These are phyloP conservation scores for Cettia cetti DNA, from an alignment of 2,113 vertebrate species.

Conservation along the genomic window DNA sequence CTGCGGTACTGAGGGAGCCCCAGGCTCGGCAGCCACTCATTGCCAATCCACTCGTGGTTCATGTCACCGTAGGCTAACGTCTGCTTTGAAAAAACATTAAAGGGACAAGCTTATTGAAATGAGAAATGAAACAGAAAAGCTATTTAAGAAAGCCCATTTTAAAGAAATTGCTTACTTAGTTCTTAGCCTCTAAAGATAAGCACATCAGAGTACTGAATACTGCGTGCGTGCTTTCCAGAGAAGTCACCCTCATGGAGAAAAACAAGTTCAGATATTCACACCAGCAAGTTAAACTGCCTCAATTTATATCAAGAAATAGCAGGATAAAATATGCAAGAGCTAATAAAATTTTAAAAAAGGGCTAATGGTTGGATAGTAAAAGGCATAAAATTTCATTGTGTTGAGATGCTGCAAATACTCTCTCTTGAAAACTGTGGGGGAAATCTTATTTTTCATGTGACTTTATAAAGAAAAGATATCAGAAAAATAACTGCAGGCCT, in stretches of 20 bases:
- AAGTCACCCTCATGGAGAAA: neutral
- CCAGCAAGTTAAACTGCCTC: neutral
- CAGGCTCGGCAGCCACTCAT: conserved; percentile 94
- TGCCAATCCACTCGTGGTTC: conserved; percentile 99
- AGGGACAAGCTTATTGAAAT: neutral
- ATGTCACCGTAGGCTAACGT: conserved; percentile 96
- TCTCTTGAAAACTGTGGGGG: neutral
- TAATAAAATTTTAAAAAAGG: neutral
- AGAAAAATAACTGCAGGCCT: neutral
- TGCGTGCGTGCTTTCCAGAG: neutral
- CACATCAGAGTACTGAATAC: neutral
- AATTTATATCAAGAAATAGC: neutral
- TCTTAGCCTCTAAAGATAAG: neutral
- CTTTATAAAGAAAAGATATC: neutral
- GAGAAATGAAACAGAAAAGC: neutral
- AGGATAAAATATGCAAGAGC: neutral
- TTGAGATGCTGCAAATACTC: neutral
- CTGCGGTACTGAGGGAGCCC: conserved; percentile 96
- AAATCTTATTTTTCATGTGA: neutral
- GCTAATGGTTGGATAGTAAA: neutral
- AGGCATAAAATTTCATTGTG: neutral
- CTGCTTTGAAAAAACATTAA: conserved; percentile 59
- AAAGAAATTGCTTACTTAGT: neutral
- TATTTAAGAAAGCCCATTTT: neutral
- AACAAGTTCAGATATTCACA: neutral